Conservation (phyloP, 2,113 vertebrate genomes). For the Urocitellus parryii region DNA sequence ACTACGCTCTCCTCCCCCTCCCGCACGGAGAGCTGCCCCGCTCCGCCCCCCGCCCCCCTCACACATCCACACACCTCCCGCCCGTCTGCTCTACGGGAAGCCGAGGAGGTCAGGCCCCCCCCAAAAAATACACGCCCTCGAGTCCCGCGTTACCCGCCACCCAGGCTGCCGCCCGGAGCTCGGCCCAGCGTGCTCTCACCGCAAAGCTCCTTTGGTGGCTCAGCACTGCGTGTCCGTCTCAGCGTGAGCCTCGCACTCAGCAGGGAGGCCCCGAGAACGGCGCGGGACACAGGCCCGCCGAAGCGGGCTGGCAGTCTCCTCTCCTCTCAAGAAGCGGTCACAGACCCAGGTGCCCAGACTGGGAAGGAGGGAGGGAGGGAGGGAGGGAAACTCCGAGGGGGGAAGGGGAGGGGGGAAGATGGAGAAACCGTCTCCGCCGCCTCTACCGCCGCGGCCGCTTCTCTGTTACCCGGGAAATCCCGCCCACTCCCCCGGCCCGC, state of each 20-base stretch:
- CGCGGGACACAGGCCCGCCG: conserved; percentile 66
- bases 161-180: conserved; percentile 42
- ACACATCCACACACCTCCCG: conserved; percentile 73
- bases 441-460: conserved; percentile 87
- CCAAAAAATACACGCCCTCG: conserved; percentile 74
- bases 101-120: conserved; percentile 69
- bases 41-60: conserved; percentile 69
- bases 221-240: conserved; percentile 69
- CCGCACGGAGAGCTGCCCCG: conserved; percentile 54
- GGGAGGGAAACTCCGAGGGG: conserved; percentile 81
- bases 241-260: conserved; percentile 67
- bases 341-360: conserved; percentile 63
- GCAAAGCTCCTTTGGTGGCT: conserved; percentile 72
- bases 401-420: conserved; percentile 78
- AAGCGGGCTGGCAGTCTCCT: conserved; percentile 68
- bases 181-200: conserved; percentile 73
- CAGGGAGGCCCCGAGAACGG: conserved; percentile 69
- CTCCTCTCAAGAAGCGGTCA: conserved; percentile 50
- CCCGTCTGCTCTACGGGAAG: conserved; percentile 77
- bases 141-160: conserved; percentile 61
- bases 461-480: conserved; percentile 90
- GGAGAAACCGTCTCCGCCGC: conserved; percentile 87
- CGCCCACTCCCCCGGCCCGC: conserved; percentile 84
- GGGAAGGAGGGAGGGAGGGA: conserved; percentile 75
- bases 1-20: conserved; percentile 74